A percentile compares a stretch with the other conserved stretches of the same genome.
Evolutionary conservation across 1,140 invertebrate genomes (phyloP).

Genomic region (Heterodera schachtii): DNA sequence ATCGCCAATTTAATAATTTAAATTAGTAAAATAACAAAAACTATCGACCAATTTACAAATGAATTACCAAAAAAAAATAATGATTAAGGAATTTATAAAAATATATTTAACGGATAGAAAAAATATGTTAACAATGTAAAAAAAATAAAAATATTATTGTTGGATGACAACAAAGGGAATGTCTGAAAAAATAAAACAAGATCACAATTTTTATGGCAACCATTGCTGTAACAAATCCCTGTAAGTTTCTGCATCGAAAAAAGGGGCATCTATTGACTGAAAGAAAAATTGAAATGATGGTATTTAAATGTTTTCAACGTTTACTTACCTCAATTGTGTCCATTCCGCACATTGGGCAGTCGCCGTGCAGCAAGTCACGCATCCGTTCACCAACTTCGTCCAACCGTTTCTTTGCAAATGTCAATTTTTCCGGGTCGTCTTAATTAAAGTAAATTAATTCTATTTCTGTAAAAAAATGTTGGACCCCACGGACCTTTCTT

Average conservation of each 20-base stretch:
- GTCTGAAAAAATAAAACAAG: neutral
- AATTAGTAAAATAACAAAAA: no score
- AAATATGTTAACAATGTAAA: no score
- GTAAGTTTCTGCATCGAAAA: neutral
- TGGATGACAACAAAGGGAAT: neutral
- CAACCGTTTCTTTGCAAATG: neutral
- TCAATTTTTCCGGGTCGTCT: constrained; percentile 17
- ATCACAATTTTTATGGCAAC: neutral
- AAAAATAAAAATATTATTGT: no score
- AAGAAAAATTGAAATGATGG: neutral
- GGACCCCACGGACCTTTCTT: constrained; percentile 3
- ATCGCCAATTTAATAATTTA: no score
- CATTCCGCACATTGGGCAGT: constrained; percentile 90
- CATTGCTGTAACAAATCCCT: neutral
- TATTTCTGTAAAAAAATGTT: neutral
- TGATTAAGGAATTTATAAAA: no score
- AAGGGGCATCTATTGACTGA: neutral
- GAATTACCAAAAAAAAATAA: no score
- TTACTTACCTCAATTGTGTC: constrained; percentile 76
- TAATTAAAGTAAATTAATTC: constrained; percentile 17
- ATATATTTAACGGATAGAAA: no score
- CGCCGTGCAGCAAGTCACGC: constrained; percentile 78
- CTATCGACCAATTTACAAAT: no score
- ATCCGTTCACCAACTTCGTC: constrained; percentile 23
- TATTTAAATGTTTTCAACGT: neutral